Percentiles rank a stretch among this genome's conserved stretches.
These are phyloP conservation scores for Sebastes cheni DNA, from an alignment of 2,797 vertebrate species.

Conservation along the genomic window DNA sequence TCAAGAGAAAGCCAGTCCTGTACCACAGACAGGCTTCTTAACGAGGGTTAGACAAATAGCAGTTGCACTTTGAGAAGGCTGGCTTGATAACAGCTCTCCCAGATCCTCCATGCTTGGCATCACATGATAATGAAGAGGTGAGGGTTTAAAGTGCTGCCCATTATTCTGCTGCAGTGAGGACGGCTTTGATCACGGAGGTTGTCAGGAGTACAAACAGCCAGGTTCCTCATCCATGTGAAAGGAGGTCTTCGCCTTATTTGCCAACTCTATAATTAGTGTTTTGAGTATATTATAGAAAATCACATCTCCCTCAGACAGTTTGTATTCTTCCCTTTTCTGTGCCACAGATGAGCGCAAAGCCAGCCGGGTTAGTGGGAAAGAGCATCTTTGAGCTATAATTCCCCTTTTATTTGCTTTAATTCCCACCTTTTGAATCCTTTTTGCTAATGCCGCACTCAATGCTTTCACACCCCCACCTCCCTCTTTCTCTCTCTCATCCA, in stretches of 20 bases:
- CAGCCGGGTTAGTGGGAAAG: background rate
- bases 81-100: constrained; percentile 50
- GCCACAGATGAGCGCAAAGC: constrained; percentile 1
- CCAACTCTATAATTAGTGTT: constrained; percentile 33
- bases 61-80: constrained; percentile 44
- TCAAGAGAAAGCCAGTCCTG: constrained; percentile 11
- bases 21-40: constrained; percentile 19
- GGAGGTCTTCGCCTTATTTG: constrained; percentile 15
- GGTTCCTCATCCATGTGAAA: constrained; percentile 32
- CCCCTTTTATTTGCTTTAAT: constrained; percentile 4
- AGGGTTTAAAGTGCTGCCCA: constrained; percentile 58
- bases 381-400: background rate
- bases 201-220: constrained; percentile 34
- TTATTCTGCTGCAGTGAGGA: constrained; percentile 47
- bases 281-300: constrained; percentile 1
- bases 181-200: constrained; percentile 60
- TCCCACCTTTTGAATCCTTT: constrained; percentile 2
- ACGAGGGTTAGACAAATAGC: constrained; percentile 54
- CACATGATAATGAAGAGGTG: constrained; percentile 67
- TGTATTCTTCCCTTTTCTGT: constrained; percentile 1
- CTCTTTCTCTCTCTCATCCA: background rate
- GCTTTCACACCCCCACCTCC: background rate
- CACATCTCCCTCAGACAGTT: constrained; percentile 5
- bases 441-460: background rate
- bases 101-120: constrained; percentile 56